phyloP scores from a whole-genome alignment of 2,888 invertebrate genomes.

The Biston stratarius region DNA sequence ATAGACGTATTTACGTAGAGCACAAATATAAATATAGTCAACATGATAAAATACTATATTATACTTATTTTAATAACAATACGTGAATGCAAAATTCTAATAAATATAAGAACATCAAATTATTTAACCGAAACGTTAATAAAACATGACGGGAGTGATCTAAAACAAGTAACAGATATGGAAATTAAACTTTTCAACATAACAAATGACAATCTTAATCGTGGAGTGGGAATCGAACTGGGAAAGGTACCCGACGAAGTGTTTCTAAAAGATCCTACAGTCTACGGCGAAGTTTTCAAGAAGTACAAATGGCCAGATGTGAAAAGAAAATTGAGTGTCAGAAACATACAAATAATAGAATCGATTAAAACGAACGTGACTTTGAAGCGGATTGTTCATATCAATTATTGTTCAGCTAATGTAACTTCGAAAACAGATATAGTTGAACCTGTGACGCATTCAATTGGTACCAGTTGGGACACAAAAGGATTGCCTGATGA shows the following conservation, averaged over 20 bases:
- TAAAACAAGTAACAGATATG: conserved; percentile 59
- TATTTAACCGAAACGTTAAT: conserved; percentile 50
- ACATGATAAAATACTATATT: conserved; percentile 22
- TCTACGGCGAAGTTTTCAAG: conserved; percentile 61
- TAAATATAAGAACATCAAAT: conserved; percentile 58
- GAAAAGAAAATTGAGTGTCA: conserved; percentile 55
- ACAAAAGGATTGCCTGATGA: conserved; percentile 59
- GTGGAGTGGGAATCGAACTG: conserved; percentile 62
- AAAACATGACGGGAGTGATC: conserved; percentile 53
- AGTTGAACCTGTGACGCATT: conserved; percentile 55
- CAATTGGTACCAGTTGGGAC: conserved; percentile 60
- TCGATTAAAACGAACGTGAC: conserved; percentile 56
- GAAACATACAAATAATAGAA: conserved; percentile 57
- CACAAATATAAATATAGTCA: neutral
- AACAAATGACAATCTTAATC: conserved; percentile 62
- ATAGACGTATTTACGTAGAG: conserved; percentile 19
- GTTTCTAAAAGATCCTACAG: conserved; percentile 69
- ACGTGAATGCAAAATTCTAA: conserved; percentile 54
- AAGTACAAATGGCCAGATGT: conserved; percentile 67
- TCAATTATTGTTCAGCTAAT: conserved; percentile 61
- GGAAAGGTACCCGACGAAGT: conserved; percentile 65
- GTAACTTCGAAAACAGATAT: conserved; percentile 51
- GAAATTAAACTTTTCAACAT: conserved; percentile 68
- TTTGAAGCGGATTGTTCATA: conserved; percentile 55
- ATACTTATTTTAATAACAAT: conserved; percentile 25